These are phyloP conservation scores for Atta cephalotes DNA, from an alignment of 1,140 invertebrate genomes.

Conservation along the genomic window DNA sequence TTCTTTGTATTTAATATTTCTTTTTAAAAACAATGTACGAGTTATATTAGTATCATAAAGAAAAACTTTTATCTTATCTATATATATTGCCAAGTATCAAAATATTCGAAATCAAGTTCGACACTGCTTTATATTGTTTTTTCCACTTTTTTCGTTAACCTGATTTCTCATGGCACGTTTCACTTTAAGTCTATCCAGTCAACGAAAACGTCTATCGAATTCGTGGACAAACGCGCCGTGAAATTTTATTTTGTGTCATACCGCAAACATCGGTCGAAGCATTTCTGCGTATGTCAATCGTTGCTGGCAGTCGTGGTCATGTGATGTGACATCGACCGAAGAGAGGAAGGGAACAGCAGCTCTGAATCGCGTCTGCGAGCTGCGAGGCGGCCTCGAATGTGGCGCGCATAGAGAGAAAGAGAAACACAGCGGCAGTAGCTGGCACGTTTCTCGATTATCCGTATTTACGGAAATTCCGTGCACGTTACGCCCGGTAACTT, in stretches of 20 bases:
- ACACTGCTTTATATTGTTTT: conserved; percentile 24
- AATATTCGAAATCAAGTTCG: not conserved
- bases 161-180: conserved; percentile 44
- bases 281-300: conserved; percentile 50
- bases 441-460: conserved; percentile 78
- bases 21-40: not conserved
- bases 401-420: conserved; percentile 18
- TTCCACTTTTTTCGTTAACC: conserved; percentile 38
- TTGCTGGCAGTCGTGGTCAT: not conserved
- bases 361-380: conserved; percentile 8
- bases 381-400: conserved; percentile 16
- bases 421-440: conserved; percentile 45
- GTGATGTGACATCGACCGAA: conserved; percentile 13
- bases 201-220: conserved; percentile 52
- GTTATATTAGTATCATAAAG: not conserved
- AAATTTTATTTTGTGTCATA: conserved; percentile 59
- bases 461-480: conserved; percentile 80
- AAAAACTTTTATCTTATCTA: not conserved
- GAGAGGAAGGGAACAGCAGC: not conserved
- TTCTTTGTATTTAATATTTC: not conserved
- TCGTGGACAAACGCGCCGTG: conserved; percentile 46
- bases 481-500: conserved; percentile 82
- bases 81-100: not conserved
- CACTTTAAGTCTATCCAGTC: conserved; percentile 45
- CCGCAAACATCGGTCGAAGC: conserved; percentile 14